Evolutionary conservation across 2,797 vertebrate genomes (phyloP).

Genomic region (Chelmon rostratus): DNA sequence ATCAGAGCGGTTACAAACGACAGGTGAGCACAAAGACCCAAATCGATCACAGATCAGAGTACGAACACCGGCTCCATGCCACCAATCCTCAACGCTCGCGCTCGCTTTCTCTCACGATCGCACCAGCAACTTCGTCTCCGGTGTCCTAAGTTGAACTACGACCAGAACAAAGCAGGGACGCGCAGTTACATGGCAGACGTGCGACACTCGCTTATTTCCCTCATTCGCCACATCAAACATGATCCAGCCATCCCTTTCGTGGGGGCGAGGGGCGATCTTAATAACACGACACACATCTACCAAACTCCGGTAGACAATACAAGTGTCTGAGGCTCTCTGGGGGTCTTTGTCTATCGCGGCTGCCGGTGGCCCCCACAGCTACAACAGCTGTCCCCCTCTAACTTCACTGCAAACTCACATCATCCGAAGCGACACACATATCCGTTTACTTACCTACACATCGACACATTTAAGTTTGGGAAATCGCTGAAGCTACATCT

Average conservation of each 20-base stretch:
- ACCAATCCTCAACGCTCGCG: not conserved
- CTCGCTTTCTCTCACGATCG: not conserved
- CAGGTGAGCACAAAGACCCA: constrained; percentile 15
- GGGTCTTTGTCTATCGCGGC: constrained; percentile 78
- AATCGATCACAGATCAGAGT: not conserved
- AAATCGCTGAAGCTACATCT: not conserved
- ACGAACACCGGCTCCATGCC: not conserved
- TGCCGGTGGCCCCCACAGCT: constrained; percentile 45
- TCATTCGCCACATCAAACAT: not conserved
- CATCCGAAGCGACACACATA: not conserved
- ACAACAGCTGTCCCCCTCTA: constrained; percentile 58
- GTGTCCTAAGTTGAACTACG: constrained; percentile 27
- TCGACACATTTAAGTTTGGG: not conserved
- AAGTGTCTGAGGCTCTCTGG: constrained; percentile 60
- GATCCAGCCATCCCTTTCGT: not conserved
- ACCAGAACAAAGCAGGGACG: constrained; percentile 42
- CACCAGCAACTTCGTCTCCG: constrained; percentile 33
- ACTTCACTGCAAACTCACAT: constrained; percentile 53
- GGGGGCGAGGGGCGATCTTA: not conserved
- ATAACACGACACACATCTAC: constrained; percentile 22
- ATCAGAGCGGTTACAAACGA: not conserved
- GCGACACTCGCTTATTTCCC: not conserved
- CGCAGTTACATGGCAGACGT: not conserved
- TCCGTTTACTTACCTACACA: not conserved
- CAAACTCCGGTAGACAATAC: constrained; percentile 64